These are phyloP conservation scores for Cheilosia pagana DNA, from an alignment of 2,888 invertebrate genomes.

Conservation along the genomic window DNA sequence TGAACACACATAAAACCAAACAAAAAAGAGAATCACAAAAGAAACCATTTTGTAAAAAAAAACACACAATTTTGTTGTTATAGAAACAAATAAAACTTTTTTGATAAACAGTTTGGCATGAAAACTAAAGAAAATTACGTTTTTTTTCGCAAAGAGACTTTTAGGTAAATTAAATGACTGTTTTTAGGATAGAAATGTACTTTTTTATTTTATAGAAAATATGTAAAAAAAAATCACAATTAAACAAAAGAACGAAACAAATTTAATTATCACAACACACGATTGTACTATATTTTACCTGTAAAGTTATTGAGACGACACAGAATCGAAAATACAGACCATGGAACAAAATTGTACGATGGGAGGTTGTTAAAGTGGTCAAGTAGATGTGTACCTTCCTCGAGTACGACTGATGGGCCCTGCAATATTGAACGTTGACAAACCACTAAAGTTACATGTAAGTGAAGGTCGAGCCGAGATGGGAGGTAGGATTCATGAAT, in stretches of 20 bases:
- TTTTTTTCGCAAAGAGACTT: conserved; percentile 73
- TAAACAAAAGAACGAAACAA: conserved; percentile 19
- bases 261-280: conserved; percentile 53
- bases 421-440: background rate
- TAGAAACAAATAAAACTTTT: conserved; percentile 30
- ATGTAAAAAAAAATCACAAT: conserved; percentile 51
- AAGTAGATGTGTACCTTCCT: background rate
- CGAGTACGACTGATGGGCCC: background rate
- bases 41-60: conserved; percentile 18
- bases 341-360: conserved; percentile 8
- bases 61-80: conserved; percentile 21
- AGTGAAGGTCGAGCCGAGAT: too few species aligned
- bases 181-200: conserved; percentile 70
- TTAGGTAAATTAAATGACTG: conserved; percentile 73
- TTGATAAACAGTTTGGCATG: conserved; percentile 49
- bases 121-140: conserved; percentile 27
- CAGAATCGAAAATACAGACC: conserved; percentile 4
- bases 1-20: conserved; percentile 22
- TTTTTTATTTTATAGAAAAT: conserved; percentile 64
- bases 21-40: conserved; percentile 19
- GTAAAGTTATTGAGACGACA: conserved; percentile 4
- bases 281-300: conserved; percentile 43
- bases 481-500: too few species aligned
- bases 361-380: background rate
- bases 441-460: too few species aligned